phyloP scores from a whole-genome alignment of 2,888 invertebrate genomes.

The Matsumyia berberina region DNA sequence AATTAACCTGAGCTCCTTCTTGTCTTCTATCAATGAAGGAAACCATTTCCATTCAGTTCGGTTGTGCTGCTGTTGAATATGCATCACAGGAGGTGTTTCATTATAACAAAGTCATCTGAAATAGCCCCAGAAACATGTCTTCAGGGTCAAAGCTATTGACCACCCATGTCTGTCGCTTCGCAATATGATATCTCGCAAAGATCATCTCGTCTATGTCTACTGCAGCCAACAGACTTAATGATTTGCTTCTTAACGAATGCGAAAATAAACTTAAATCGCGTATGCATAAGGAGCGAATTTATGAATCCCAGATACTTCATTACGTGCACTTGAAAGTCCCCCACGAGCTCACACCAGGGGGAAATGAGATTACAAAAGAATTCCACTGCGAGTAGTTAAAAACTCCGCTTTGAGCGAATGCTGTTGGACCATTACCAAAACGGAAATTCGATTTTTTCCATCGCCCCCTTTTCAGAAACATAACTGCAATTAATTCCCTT shows the following conservation, averaged over 20 bases:
- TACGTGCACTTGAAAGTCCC: constrained; percentile 41
- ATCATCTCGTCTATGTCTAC: too few species aligned
- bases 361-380: constrained; percentile 9
- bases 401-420: constrained; percentile 20
- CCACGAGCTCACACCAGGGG: neutral
- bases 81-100: too few species aligned
- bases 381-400: constrained; percentile 27
- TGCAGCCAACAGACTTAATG: too few species aligned
- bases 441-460: constrained; percentile 66
- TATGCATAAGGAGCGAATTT: constrained; percentile 52
- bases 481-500: constrained; percentile 70
- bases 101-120: too few species aligned
- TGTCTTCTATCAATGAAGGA: too few species aligned
- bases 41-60: too few species aligned
- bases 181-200: too few species aligned
- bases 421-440: constrained; percentile 69
- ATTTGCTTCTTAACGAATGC: constrained; percentile 19
- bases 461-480: constrained; percentile 55
- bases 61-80: too few species aligned
- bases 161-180: too few species aligned
- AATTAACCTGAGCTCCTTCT: too few species aligned
- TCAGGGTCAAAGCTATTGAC: too few species aligned
- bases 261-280: constrained; percentile 39
- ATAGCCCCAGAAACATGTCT: too few species aligned
- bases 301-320: constrained; percentile 62